A percentile compares a stretch with the other conserved stretches of the same genome.
Conservation (phyloP, 2,888 invertebrate species). For the Apamea anceps region DNA sequence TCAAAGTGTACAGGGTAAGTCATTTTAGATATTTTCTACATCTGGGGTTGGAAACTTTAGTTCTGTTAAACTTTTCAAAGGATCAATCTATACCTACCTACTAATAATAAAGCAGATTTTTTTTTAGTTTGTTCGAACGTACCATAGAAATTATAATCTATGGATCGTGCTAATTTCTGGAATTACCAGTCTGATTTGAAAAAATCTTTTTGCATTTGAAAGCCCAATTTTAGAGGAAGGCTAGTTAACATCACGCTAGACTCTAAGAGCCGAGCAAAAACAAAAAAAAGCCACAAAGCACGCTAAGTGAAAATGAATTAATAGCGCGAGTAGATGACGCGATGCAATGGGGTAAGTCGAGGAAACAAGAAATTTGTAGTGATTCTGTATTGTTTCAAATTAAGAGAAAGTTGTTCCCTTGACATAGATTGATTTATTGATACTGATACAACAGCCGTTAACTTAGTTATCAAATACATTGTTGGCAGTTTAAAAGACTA, state of each 20-base stretch:
- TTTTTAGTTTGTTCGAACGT: too few relatives aligned
- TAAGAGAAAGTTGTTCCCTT: not conserved
- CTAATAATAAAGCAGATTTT: too few relatives aligned
- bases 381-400: too few relatives aligned
- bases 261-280: too few relatives aligned
- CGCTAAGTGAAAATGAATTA: not conserved
- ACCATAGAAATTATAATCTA: too few relatives aligned
- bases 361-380: not conserved
- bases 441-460: constrained; percentile 18
- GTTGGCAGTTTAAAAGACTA: constrained; percentile 46
- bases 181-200: too few relatives aligned
- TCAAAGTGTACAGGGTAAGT: not conserved
- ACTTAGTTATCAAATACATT: constrained; percentile 24
- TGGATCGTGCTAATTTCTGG: too few relatives aligned
- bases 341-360: not conserved
- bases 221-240: too few relatives aligned
- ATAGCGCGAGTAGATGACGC: not conserved
- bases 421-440: constrained; percentile 30
- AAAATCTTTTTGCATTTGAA: too few relatives aligned
- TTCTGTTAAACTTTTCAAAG: not conserved
- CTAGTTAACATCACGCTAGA: too few relatives aligned
- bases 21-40: not conserved
- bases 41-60: not conserved
- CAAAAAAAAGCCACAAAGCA: too few relatives aligned
- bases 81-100: too few relatives aligned